Base-by-base conservation (phyloP, 2,888 invertebrate genomes). In the Endotricha flammealis region DNA sequence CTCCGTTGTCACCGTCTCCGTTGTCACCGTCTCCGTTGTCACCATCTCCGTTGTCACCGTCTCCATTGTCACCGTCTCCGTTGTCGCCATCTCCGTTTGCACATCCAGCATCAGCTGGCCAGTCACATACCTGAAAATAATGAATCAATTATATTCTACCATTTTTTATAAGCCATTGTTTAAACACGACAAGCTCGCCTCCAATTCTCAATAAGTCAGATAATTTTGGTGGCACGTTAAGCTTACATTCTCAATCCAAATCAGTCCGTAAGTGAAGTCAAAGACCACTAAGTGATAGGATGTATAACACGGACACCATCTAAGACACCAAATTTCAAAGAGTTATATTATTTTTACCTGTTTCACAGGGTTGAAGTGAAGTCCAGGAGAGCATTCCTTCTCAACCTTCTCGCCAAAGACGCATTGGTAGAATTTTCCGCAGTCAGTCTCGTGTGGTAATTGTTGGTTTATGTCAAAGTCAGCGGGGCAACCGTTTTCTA, bases 381-480 rank as follows among this genome's bases (percentile, higher is more conserved):
- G 37, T 3, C 56, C 60, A 11, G 39, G 7, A 0, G 44, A 7
- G 11, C 68, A 68, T 0, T 8, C 5, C 0, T 38, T 24, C 11
- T 25, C 37, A 0, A 56, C 38, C 8, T 29, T 41, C n/a, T 46
- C 32, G 24, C 68, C 68, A 3, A 42, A 14, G 0, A 43, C 45
- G 36, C 59, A 62, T 14, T 47, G 44, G 33, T 60, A 60, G 54
- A 57, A 69, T 22, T 51, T 50, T 9, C 28, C 14, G 38, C 68
- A 69, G 27, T 58, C 40, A 0, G 20, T 37, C 22, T 58, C 57
- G 8, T 66, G 63, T 0, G 69, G 62, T 8, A 66, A 12, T 0
- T 60, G 46, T 0, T 41, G 38, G 7, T 56, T 35, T 2, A 54
- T 24, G 5, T 44, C n/a, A 10, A 42, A 56, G 25, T 65, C 44